Evolutionary conservation across 2,113 vertebrate genomes (phyloP).

Genomic region (Perca flavescens): DNA sequence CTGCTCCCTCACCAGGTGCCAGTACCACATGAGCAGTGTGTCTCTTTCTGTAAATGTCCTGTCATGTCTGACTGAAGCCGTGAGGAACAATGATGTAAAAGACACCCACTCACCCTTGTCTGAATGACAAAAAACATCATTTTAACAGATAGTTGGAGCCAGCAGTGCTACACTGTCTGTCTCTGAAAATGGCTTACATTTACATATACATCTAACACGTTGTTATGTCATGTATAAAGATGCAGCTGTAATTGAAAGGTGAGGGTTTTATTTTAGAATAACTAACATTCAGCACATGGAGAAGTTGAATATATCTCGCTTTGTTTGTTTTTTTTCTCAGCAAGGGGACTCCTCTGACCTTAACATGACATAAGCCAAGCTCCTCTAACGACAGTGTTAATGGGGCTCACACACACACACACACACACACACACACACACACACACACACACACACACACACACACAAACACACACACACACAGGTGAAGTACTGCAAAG

Average conservation of each 20-base stretch:
- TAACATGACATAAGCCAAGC: slow-evolving; percentile 21
- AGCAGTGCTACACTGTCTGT: not conserved
- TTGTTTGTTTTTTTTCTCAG: not conserved
- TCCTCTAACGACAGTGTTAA: slow-evolving; percentile 59
- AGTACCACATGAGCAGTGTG: not conserved
- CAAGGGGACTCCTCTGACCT: slow-evolving; percentile 19
- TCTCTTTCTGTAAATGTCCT: not conserved
- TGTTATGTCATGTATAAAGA: too few species aligned
- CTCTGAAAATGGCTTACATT: not conserved
- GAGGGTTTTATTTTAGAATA: not conserved
- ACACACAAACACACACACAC: slow-evolving; percentile 54
- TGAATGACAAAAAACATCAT: not conserved
- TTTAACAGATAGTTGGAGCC: not conserved
- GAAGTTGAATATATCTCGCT: not conserved
- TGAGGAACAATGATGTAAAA: not conserved
- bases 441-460: slow-evolving; percentile 48
- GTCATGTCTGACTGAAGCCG: not conserved
- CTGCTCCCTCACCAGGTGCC: slow-evolving; percentile 1
- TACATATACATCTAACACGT: not conserved
- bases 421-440: slow-evolving; percentile 47
- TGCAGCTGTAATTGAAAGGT: not conserved
- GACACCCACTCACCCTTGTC: not conserved
- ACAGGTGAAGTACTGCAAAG: slow-evolving; percentile 53
- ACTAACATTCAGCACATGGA: not conserved
- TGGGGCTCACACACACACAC: slow-evolving; percentile 44